phyloP scores from a whole-genome alignment of 2,113 vertebrate genomes.

The Puma concolor region DNA sequence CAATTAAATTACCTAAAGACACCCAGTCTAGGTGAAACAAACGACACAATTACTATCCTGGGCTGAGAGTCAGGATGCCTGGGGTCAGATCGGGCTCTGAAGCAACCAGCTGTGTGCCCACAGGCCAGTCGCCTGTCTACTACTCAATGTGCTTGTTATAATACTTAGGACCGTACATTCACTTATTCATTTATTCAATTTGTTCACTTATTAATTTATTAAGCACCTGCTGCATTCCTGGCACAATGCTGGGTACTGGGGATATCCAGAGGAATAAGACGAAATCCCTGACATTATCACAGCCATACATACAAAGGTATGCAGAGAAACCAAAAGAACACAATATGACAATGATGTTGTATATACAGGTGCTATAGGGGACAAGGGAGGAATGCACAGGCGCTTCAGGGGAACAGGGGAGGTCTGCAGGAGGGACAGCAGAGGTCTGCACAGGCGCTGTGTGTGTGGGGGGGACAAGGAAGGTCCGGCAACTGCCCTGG shows the following conservation, averaged over 20 bases:
- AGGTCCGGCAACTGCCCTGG: too few relatives aligned
- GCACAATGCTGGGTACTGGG: background rate
- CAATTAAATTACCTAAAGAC: constrained; percentile 50
- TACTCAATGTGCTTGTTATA: background rate
- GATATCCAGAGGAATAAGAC: background rate
- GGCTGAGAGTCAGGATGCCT: constrained; percentile 31
- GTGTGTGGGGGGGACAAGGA: too few relatives aligned
- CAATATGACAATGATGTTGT: too few relatives aligned
- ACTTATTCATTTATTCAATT: constrained; percentile 5
- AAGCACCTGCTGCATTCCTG: background rate
- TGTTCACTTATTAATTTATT: constrained; percentile 25
- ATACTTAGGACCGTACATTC: background rate
- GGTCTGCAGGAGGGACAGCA: background rate
- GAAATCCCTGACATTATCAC: background rate
- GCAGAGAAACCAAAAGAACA: background rate
- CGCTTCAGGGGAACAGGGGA: background rate
- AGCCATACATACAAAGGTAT: background rate
- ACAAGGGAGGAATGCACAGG: background rate
- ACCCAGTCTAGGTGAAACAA: constrained; percentile 6
- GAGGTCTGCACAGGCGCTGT: background rate
- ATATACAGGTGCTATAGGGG: background rate
- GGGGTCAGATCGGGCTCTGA: background rate
- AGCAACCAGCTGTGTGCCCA: background rate
- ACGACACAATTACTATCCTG: constrained; percentile 6
- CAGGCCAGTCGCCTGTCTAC: background rate